Evolutionary conservation across 2,888 invertebrate species (phyloP).

Genomic region (Pharmacophagus antenor): DNA sequence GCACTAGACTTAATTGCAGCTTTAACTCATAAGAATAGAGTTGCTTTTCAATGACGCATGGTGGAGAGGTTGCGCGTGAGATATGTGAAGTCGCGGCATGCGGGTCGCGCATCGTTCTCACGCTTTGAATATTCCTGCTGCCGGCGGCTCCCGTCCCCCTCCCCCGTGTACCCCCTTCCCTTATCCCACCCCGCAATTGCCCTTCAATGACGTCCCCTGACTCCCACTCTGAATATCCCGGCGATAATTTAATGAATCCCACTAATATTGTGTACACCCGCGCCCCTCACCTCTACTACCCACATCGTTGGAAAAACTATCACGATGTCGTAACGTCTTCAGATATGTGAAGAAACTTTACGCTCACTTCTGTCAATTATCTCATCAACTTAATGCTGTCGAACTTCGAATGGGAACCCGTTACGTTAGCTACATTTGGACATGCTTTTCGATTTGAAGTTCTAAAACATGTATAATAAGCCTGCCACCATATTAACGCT

Average conservation of each 20-base stretch:
- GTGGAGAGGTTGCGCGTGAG: slow-evolving; percentile 76
- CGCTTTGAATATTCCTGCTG: slow-evolving; percentile 80
- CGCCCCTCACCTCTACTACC: slow-evolving; percentile 44
- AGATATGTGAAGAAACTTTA: slow-evolving; percentile 23
- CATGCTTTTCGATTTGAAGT: slow-evolving; percentile 22
- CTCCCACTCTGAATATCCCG: slow-evolving; percentile 66
- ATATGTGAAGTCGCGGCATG: slow-evolving; percentile 80
- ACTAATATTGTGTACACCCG: slow-evolving; percentile 67
- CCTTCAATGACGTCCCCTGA: slow-evolving; percentile 73
- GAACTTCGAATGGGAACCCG: slow-evolving; percentile 21
- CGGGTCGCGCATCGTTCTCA: slow-evolving; percentile 80
- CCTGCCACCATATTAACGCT: slow-evolving; percentile 20
- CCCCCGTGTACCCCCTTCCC: slow-evolving; percentile 35
- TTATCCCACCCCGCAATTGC: slow-evolving; percentile 49
- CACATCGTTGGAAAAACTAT: slow-evolving; percentile 6
- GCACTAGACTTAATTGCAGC: slow-evolving; percentile 45
- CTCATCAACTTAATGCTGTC: slow-evolving; percentile 29
- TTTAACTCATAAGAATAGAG: slow-evolving; percentile 50
- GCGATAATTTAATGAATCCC: slow-evolving; percentile 71
- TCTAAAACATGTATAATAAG: slow-evolving; percentile 15
- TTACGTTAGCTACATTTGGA: slow-evolving; percentile 7
- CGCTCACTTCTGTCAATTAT: slow-evolving; percentile 29
- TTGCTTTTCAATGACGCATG: slow-evolving; percentile 44
- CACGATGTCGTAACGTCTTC: slow-evolving; percentile 14
- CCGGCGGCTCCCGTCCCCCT: slow-evolving; percentile 53